phyloP scores from a whole-genome alignment of 1,140 invertebrate species.

The Zaprionus africanus region DNA sequence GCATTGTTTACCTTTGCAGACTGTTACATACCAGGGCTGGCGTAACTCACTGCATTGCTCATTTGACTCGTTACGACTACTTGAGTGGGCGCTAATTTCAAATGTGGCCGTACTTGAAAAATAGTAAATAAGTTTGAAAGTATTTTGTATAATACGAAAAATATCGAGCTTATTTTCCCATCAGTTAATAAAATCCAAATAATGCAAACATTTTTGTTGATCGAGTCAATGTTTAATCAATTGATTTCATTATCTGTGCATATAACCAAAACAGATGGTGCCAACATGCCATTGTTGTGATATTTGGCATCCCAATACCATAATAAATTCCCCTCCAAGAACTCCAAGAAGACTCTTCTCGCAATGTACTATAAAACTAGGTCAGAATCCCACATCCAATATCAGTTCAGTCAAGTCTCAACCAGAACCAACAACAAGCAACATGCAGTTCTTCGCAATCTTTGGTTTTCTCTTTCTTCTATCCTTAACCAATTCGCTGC shows the following conservation, averaged over 20 bases:
- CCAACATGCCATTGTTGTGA: background rate
- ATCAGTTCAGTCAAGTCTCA: background rate
- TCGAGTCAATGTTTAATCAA: constrained; percentile 4
- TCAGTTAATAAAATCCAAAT: background rate
- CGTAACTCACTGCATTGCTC: background rate
- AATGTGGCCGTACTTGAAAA: background rate
- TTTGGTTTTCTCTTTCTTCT: background rate
- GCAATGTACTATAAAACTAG: background rate
- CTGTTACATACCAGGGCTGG: background rate
- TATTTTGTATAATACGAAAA: background rate
- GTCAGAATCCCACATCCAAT: background rate
- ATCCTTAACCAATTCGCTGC: background rate
- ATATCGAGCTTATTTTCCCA: too few relatives aligned
- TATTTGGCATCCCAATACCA: constrained; percentile 2
- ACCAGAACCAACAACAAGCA: background rate
- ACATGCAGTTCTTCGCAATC: background rate
- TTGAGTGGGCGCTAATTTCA: background rate
- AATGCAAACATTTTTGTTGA: background rate
- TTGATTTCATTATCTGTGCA: background rate
- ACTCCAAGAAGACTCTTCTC: background rate
- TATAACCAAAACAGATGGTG: background rate
- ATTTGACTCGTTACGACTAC: background rate
- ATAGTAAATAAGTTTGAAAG: background rate
- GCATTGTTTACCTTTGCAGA: background rate
- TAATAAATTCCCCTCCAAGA: background rate